These are phyloP conservation scores for Lasioglossum albipes DNA, from an alignment of 1,140 invertebrate genomes.

Conservation along the genomic window DNA sequence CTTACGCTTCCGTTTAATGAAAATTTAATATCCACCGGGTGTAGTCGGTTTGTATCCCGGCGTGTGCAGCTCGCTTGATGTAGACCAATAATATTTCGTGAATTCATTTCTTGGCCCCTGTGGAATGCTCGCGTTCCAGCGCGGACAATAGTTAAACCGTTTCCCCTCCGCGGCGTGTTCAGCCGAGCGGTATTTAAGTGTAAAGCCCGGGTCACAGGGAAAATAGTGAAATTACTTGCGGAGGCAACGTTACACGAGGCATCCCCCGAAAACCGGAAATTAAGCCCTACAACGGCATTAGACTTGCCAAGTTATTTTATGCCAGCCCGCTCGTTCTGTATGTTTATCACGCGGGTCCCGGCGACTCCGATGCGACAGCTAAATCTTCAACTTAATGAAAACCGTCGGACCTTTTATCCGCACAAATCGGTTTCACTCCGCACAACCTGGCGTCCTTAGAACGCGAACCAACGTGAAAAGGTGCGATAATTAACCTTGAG, in stretches of 20 bases:
- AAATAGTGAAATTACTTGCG: slow-evolving; percentile 56
- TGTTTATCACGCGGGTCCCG: slow-evolving; percentile 18
- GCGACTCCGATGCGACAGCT: slow-evolving; percentile 13
- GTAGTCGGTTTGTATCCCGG: background rate
- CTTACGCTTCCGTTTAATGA: slow-evolving; percentile 34
- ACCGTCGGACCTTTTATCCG: background rate
- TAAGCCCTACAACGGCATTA: slow-evolving; percentile 42
- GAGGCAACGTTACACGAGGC: slow-evolving; percentile 49
- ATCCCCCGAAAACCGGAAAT: slow-evolving; percentile 35
- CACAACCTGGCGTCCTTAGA: no score
- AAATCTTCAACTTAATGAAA: slow-evolving; percentile 41
- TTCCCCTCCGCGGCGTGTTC: slow-evolving; percentile 3
- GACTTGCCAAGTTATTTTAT: slow-evolving; percentile 35
- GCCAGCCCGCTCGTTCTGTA: background rate
- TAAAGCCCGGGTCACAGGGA: slow-evolving; percentile 49
- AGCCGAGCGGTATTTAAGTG: slow-evolving; percentile 41
- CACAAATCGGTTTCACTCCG: no score
- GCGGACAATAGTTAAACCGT: slow-evolving; percentile 58
- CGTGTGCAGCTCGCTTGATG: background rate
- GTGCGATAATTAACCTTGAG: no score
- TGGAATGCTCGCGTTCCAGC: slow-evolving; percentile 36
- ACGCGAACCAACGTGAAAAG: no score
- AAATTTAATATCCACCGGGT: slow-evolving; percentile 55
- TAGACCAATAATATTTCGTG: slow-evolving; percentile 54
- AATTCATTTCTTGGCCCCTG: slow-evolving; percentile 51